A percentile compares a stretch with the other conserved stretches of the same genome.
Conservation (phyloP, 2,888 invertebrate genomes). For the Eledone cirrhosa region DNA sequence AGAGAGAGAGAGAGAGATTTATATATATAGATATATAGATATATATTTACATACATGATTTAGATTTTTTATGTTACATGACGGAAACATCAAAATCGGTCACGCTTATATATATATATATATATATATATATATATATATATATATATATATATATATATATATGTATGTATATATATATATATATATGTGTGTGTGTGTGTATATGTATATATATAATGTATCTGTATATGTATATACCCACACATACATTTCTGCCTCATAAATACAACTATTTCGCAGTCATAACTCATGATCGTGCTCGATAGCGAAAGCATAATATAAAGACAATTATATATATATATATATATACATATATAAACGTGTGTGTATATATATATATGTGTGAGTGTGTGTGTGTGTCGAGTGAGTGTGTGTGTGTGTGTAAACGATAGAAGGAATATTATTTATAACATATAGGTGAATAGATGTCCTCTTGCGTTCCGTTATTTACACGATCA, state of each 20-base stretch:
- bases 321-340: no score
- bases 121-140: neutral
- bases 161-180: neutral
- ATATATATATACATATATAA: neutral
- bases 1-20: no score
- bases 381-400: neutral
- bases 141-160: neutral
- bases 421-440: neutral
- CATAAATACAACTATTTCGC: no score
- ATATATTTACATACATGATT: no score
- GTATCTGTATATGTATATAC: no score
- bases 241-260: no score
- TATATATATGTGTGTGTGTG: neutral
- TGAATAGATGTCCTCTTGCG: neutral
- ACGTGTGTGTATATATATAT: neutral
- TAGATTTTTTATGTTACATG: no score
- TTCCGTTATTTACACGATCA: neutral
- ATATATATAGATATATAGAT: no score
- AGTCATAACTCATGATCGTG: no score
- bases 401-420: neutral
- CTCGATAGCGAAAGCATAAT: no score
- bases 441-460: neutral
- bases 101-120: neutral
- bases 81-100: no score
- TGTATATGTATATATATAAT: neutral